Evolutionary conservation across 2,113 vertebrate species (phyloP).

Genomic region (Mixornis gularis): DNA sequence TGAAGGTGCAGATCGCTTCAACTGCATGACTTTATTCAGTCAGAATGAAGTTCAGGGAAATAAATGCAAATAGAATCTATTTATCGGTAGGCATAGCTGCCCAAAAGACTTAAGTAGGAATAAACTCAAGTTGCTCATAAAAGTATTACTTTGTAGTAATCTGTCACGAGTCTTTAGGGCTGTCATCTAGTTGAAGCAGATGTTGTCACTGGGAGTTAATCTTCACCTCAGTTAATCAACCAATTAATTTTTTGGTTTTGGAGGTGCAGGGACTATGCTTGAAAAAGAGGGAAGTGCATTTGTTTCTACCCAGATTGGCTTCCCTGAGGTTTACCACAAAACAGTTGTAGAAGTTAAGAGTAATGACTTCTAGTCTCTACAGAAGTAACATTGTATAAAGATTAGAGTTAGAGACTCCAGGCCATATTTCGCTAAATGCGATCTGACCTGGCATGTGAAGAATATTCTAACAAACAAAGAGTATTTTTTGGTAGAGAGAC

Average conservation of each 20-base stretch:
- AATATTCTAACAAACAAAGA: neutral
- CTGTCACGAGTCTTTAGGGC: neutral
- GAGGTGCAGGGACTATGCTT: neutral
- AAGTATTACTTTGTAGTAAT: neutral
- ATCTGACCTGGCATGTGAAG: neutral
- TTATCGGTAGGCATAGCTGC: neutral
- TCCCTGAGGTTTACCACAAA: neutral
- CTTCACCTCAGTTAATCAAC: neutral
- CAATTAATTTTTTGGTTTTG: neutral
- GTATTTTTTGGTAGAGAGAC: neutral
- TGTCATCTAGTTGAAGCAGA: neutral
- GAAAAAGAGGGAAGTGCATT: neutral
- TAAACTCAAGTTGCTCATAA: neutral
- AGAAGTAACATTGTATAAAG: neutral
- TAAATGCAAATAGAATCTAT: neutral
- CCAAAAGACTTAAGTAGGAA: neutral
- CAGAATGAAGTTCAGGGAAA: neutral
- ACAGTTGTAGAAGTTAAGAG: rapidly evolving
- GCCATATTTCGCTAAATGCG: neutral
- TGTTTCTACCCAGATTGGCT: neutral
- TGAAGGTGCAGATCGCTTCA: neutral
- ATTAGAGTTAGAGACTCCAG: neutral
- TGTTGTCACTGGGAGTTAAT: neutral
- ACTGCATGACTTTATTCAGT: neutral
- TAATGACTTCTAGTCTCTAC: neutral